Evolutionary conservation across 1,140 invertebrate genomes (phyloP), one percentile per base, ranked within the genome.

Genomic region (Physella acuta): DNA sequence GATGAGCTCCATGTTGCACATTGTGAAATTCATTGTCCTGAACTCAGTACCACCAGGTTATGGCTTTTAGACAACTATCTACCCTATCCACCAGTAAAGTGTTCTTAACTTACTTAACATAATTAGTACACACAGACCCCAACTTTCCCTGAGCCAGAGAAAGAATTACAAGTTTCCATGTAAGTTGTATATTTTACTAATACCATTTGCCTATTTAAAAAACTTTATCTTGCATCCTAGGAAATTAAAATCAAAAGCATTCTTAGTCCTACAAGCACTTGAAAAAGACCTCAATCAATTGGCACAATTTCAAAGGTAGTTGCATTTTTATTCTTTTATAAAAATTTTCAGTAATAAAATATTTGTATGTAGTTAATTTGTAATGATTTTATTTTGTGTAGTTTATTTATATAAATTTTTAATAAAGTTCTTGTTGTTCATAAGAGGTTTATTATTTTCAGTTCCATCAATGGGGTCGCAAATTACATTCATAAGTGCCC

Each of bases 231-330:
- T 53, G 68, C 61, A 36, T 75, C 81, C 11, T 76, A 87, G 86
- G 59, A 86, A 84, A 75, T 76, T 84, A 0, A 98, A 97, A 85
- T 92, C 91, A 59, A 96, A 97, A 86, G 94, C 93, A 4, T 97
- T 93, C 80, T 91, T 92, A 79, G 94, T 95, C 30, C 85, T 98
- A 30, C 92, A 95, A 79, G 94, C 94, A 24, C 85, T 98, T 67
- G 95, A 98, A 87, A 89, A 90, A 37, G 95, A 98, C 87, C 86
- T 98, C n/a, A 90, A 89, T 71, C 91, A 90, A 49, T 82, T 97
- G 68, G 91, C 93, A 39, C 92, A 94, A 74, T 83, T 95, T 65
- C 91, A 92, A 81, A 89, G 88, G 74, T 93, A 91, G 76, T 53
- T 52, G 16, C 5, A 24, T 60, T 36, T 33, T 14, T 44, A 44